These are phyloP conservation scores for Palythoa caribaeorum DNA, from an alignment of 92 coral and sea anemone genomes.

Conservation along the genomic window DNA sequence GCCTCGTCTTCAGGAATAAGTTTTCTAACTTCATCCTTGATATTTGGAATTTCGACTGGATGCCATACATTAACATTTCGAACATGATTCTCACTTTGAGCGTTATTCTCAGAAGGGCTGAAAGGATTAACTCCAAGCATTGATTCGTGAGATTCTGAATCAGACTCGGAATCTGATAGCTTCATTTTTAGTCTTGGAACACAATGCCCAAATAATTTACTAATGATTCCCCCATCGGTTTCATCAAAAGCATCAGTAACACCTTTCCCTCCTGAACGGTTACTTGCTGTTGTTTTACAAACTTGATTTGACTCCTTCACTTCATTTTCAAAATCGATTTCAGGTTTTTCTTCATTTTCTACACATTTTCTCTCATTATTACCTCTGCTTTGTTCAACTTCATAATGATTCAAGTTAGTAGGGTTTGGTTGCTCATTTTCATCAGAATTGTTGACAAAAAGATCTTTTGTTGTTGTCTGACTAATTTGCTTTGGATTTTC, in stretches of 20 bases:
- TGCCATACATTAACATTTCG: background rate
- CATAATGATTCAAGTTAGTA: background rate
- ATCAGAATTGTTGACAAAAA: background rate
- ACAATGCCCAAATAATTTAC: constrained; percentile 62
- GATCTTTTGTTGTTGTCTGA: background rate
- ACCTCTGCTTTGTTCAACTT: background rate
- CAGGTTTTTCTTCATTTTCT: background rate
- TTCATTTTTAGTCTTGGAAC: constrained; percentile 65
- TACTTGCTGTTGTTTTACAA: background rate
- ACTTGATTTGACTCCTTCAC: background rate
- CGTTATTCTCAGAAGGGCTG: background rate
- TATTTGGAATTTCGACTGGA: background rate
- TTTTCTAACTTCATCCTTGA: background rate
- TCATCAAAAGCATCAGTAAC: constrained; percentile 57
- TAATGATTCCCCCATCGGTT: constrained; percentile 80
- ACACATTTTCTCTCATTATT: background rate
- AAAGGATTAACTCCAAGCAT: background rate
- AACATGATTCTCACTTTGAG: background rate
- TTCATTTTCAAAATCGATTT: background rate
- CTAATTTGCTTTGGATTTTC: background rate
- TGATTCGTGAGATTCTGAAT: constrained; percentile 8
- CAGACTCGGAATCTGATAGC: constrained; percentile 45
- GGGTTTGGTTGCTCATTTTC: background rate
- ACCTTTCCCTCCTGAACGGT: constrained; percentile 3
- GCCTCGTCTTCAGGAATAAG: constrained; percentile 44